These are phyloP conservation scores for Rattus rattus DNA, from an alignment of 2,113 vertebrate species.

Conservation along the genomic window DNA sequence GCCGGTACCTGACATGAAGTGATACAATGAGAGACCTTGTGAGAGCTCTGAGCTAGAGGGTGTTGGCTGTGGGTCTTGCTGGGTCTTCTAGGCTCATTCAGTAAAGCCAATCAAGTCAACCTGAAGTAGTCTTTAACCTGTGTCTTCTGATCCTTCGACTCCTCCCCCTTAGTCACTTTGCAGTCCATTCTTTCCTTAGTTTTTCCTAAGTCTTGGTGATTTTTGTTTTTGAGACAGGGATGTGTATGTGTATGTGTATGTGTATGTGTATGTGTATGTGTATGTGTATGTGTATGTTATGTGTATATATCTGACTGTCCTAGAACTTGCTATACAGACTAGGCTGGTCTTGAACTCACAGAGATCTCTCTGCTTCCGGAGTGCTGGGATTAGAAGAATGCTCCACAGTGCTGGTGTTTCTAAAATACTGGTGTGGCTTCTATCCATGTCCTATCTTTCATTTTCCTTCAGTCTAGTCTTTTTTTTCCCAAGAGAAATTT, in stretches of 20 bases:
- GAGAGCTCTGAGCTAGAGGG: background rate
- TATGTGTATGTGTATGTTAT: too few species aligned
- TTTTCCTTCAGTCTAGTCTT: background rate
- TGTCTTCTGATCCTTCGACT: slow-evolving; percentile 39
- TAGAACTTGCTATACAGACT: background rate
- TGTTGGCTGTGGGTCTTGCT: background rate
- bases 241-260: too few species aligned
- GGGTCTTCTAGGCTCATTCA: slow-evolving; percentile 19
- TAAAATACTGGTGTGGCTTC: slow-evolving; percentile 43
- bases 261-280: too few species aligned
- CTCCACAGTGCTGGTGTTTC: slow-evolving; percentile 20
- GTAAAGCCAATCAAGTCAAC: background rate
- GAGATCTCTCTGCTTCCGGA: background rate
- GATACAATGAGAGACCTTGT: background rate
- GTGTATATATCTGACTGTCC: background rate
- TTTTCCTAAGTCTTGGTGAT: slow-evolving; percentile 36
- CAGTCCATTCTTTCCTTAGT: background rate
- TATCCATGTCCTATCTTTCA: slow-evolving; percentile 7
- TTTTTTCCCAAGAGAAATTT: slow-evolving; percentile 39
- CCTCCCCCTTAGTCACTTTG: background rate
- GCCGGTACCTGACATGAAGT: background rate
- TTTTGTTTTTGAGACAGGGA: background rate
- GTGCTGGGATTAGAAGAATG: background rate
- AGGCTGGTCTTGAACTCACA: background rate
- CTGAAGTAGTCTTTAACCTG: slow-evolving; percentile 21